Conservation (phyloP, 2,888 invertebrate species). For the Latrodectus hesperus region DNA sequence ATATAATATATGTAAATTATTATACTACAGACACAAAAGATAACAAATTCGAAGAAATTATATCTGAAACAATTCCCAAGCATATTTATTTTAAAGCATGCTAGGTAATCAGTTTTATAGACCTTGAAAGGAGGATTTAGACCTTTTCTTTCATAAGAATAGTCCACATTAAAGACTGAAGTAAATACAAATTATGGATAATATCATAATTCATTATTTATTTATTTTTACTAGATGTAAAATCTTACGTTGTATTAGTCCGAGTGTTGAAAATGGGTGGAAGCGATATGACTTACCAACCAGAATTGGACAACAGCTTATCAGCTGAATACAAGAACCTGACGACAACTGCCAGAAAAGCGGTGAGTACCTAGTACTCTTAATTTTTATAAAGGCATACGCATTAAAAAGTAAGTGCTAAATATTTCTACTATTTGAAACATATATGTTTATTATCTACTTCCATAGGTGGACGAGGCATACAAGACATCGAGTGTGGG, state of each 20-base stretch:
- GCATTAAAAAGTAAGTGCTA: too few relatives aligned
- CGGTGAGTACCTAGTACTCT: conserved; percentile 55
- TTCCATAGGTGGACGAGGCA: conserved; percentile 61
- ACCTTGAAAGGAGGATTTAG: too few relatives aligned
- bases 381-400: not conserved
- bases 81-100: too few relatives aligned
- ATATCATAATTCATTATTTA: not conserved
- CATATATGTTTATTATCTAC: not conserved
- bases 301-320: conserved; percentile 80
- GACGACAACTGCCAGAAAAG: conserved; percentile 70
- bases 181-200: too few relatives aligned
- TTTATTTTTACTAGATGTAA: conserved; percentile 82
- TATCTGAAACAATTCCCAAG: too few relatives aligned
- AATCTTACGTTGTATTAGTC: conserved; percentile 86
- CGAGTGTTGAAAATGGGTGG: conserved; percentile 82
- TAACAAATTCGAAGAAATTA: too few relatives aligned
- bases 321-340: conserved; percentile 71
- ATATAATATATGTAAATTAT: too few relatives aligned
- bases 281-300: conserved; percentile 75
- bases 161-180: too few relatives aligned
- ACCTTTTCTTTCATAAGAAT: too few relatives aligned
- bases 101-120: too few relatives aligned
- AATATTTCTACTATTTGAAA: too few relatives aligned
- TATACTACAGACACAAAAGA: too few relatives aligned
- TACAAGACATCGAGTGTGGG: conserved; percentile 66